phyloP scores from a whole-genome alignment of 2,888 invertebrate species.

The Ypsolopha sequella region DNA sequence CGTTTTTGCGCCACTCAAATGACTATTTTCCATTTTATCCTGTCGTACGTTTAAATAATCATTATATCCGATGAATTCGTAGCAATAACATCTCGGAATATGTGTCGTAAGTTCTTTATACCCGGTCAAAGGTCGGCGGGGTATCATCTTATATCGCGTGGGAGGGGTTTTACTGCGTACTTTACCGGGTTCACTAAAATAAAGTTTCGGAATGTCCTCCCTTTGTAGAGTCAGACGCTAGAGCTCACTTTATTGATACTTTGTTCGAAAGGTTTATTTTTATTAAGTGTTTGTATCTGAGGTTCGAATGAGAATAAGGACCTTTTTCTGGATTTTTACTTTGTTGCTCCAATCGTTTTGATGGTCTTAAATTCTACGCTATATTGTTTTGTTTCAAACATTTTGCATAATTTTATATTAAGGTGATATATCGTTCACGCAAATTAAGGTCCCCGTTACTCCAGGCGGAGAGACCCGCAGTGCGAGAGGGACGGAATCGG shows the following conservation, averaged over 20 bases:
- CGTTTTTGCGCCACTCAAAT: too few relatives aligned
- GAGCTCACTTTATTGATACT: slow-evolving; percentile 43
- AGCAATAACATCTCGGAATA: slow-evolving; percentile 18
- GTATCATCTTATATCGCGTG: slow-evolving; percentile 52
- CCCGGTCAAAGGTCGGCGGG: slow-evolving; percentile 51
- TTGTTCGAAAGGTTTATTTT: slow-evolving; percentile 18
- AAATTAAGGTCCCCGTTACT: too few relatives aligned
- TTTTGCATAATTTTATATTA: too few relatives aligned
- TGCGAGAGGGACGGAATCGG: too few relatives aligned
- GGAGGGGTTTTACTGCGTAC: slow-evolving; percentile 60
- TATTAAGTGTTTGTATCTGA: not conserved
- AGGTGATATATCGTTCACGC: too few relatives aligned
- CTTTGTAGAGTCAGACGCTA: slow-evolving; percentile 42
- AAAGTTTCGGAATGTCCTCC: slow-evolving; percentile 51
- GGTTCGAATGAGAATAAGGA: not conserved
- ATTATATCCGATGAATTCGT: slow-evolving; percentile 2
- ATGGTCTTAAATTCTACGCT: too few relatives aligned
- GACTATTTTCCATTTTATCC: too few relatives aligned
- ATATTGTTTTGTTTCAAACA: too few relatives aligned
- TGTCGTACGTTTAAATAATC: not conserved
- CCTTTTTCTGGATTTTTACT: not conserved
- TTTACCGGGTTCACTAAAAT: slow-evolving; percentile 57
- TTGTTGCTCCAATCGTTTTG: not conserved
- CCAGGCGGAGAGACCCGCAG: too few relatives aligned
- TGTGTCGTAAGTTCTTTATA: slow-evolving; percentile 28